Evolutionary conservation across 2,888 invertebrate species (phyloP), one percentile per base, ranked within the genome.

Genomic region (Orthosia gothica): DNA sequence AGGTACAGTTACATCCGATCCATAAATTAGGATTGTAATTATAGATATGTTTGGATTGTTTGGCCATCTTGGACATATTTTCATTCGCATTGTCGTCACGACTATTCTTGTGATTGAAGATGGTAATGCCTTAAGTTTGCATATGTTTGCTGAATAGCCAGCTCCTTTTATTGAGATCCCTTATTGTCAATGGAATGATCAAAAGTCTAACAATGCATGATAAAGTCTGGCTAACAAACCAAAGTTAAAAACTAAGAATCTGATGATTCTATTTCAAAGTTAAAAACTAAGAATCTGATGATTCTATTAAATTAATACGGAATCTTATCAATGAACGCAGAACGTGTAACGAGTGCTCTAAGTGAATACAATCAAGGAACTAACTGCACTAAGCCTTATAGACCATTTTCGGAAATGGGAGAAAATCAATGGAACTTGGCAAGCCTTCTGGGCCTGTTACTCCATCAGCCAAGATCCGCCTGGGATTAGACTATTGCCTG

Each of bases 401-500:
- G 20, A 58, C 62, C 32, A 74, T 76, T 71, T 81, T 69, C 68
- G 76, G 23, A 66, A 85, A 70, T 65, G 52, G 23, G 16, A 20
- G 69, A 69, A 75, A 79, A 86, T 82, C 86, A 86, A 86, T 82
- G 63, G 64, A 23, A 68, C 68, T 81, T 84, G 79, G 79, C 80
- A 81, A 74, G 73, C 64, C 76, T 70, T 81, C 64, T 50, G 76
- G 65, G 74, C 58, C 70, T 70, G 76, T 74, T 81, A 76, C 81
- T 74, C 61, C 78, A 81, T 70, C 72, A 70, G 71, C 82, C 75
- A 75, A 86, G 73, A 76, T 86, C 70, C 74, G 64, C 63, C 75
- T 74, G 75, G 87, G 90, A 89, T 90, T 89, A 90, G 83, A 87
- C 82, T 78, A 88, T 87, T 87, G 87, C 71, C 81, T 87, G 86